Conservation (phyloP, 1,140 invertebrate genomes). For the Heliconius eleuchia region DNA sequence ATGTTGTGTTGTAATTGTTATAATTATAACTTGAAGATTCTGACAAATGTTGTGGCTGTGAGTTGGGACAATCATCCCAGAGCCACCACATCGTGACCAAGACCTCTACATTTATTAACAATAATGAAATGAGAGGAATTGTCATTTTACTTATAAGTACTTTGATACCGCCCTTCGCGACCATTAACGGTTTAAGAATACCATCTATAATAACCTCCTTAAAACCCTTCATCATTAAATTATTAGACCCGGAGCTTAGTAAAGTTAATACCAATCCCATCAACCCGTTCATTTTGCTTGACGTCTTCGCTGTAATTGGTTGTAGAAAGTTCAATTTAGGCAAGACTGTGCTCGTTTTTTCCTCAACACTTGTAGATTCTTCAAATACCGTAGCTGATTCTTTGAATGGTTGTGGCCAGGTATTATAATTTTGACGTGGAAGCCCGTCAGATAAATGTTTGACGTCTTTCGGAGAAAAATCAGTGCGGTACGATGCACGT, state of each 20-base stretch:
- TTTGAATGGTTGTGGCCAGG: slow-evolving; percentile 28
- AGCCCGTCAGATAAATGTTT: slow-evolving; percentile 2
- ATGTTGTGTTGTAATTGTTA: not conserved
- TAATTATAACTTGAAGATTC: not conserved
- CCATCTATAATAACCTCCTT: slow-evolving; percentile 65
- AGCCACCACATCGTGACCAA: slow-evolving; percentile 72
- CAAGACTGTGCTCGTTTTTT: slow-evolving; percentile 16
- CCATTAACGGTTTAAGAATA: slow-evolving; percentile 61
- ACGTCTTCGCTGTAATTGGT: slow-evolving; percentile 51
- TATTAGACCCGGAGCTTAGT: slow-evolving; percentile 49
- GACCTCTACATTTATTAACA: slow-evolving; percentile 72
- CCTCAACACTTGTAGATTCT: slow-evolving; percentile 17
- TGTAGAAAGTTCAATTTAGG: slow-evolving; percentile 48
- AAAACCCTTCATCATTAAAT: slow-evolving; percentile 56
- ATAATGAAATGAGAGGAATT: slow-evolving; percentile 61
- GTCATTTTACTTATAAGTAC: slow-evolving; percentile 64
- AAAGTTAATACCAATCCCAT: slow-evolving; percentile 56
- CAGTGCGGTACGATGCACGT: slow-evolving; percentile 17
- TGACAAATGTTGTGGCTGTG: not conserved
- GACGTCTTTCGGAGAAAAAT: slow-evolving; percentile 12
- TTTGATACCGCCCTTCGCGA: slow-evolving; percentile 63
- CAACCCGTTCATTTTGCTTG: slow-evolving; percentile 59
- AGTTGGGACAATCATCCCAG: slow-evolving; percentile 66
- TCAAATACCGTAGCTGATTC: slow-evolving; percentile 21
- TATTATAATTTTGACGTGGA: slow-evolving; percentile 25